A percentile compares a stretch with the other conserved stretches of the same genome.
Evolutionary conservation across 2,888 invertebrate genomes (phyloP).

Genomic region (Stegana nigrithorax): DNA sequence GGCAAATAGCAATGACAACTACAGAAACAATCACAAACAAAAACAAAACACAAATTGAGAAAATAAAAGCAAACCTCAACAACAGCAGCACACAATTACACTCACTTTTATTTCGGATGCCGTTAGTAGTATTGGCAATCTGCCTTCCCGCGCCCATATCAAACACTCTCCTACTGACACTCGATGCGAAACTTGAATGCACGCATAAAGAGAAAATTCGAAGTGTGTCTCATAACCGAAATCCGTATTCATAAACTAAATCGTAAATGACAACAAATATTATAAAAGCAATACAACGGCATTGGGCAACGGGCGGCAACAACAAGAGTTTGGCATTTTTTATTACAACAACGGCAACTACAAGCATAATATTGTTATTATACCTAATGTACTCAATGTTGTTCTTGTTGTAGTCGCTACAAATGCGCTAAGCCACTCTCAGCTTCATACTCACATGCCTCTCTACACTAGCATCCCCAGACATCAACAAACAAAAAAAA

Average conservation of each 20-base stretch:
- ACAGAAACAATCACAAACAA: too few species aligned
- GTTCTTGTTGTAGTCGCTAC: constrained; percentile 20
- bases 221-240: constrained; percentile 10
- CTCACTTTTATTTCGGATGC: too few species aligned
- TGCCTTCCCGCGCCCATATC: too few species aligned
- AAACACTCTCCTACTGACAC: too few species aligned
- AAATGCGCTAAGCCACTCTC: too few species aligned
- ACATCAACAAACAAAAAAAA: neutral
- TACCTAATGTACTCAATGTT: constrained; percentile 38
- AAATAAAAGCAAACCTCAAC: too few species aligned
- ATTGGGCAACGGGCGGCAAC: too few species aligned
- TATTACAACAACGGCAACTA: constrained; percentile 34
- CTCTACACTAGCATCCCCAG: neutral
- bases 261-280: constrained; percentile 12
- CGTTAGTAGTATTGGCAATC: neutral
- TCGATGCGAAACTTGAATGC: too few species aligned
- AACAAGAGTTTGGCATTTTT: constrained; percentile 19
- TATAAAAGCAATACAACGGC: constrained; percentile 1
- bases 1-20: too few species aligned
- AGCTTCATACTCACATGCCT: too few species aligned
- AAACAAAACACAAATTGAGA: too few species aligned
- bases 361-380: constrained; percentile 21
- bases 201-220: neutral
- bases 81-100: too few species aligned
- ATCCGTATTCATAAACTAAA: constrained; percentile 22